phyloP scores from a whole-genome alignment of 2,888 invertebrate species.

The Drosophila melanocephala region DNA sequence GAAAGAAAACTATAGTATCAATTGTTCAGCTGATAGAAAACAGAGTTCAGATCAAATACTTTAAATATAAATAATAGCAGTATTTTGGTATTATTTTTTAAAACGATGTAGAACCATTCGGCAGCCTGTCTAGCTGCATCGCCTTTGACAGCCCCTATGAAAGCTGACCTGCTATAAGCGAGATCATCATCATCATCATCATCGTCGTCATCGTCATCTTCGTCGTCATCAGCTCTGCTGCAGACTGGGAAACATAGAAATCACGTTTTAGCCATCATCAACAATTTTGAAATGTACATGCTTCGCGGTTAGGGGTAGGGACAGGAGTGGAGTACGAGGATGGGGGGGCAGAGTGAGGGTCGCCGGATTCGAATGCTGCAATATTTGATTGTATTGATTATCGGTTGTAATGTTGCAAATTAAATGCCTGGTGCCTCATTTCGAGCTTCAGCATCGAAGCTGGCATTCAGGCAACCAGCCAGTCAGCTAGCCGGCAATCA shows the following conservation, averaged over 20 bases:
- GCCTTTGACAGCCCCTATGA: conserved; percentile 48
- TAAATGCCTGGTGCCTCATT: conserved; percentile 77
- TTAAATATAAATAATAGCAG: background rate
- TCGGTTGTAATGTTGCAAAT: conserved; percentile 84
- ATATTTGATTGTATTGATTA: conserved; percentile 82
- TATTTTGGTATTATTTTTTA: background rate
- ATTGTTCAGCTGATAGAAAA: background rate
- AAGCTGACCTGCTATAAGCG: conserved; percentile 72
- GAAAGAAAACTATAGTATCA: background rate
- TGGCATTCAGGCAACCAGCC: conserved; percentile 7
- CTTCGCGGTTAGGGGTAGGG: conserved; percentile 10
- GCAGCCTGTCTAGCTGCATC: conserved; percentile 30
- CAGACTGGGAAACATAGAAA: conserved; percentile 78
- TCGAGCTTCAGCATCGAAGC: conserved; percentile 35
- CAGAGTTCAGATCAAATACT: background rate
- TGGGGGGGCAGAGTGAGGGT: conserved; percentile 5
- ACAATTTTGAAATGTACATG: conserved; percentile 72
- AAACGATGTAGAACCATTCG: conserved; percentile 19
- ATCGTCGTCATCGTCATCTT: conserved; percentile 1
- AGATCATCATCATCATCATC: conserved; percentile 54
- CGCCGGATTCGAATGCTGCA: conserved; percentile 51
- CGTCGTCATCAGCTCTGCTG: conserved; percentile 27
- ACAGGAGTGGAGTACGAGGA: background rate
- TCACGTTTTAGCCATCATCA: conserved; percentile 83
- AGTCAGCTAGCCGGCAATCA: conserved; percentile 57